Evolutionary conservation across 2,888 invertebrate species (phyloP).

Genomic region (Heteromyza rotundicornis): DNA sequence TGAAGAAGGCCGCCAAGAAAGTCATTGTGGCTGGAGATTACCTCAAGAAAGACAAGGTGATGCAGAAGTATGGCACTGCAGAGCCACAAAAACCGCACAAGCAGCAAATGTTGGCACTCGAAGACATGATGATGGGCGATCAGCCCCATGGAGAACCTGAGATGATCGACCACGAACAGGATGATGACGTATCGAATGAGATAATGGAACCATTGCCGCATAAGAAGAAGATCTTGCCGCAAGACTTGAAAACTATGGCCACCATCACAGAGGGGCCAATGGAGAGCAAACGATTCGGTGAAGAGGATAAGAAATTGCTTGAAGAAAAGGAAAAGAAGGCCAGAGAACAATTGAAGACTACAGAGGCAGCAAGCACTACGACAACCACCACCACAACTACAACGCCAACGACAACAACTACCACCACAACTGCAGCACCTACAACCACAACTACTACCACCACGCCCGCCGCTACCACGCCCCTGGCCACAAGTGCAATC

Average conservation of each 20-base stretch:
- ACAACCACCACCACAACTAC: slow-evolving; percentile 21
- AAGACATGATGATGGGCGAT: slow-evolving; percentile 62
- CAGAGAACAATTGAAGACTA: slow-evolving; percentile 3
- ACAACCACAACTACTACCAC: slow-evolving; percentile 26
- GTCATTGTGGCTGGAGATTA: slow-evolving; percentile 37
- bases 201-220: slow-evolving; percentile 58
- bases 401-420: slow-evolving; percentile 27
- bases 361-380: slow-evolving; percentile 19
- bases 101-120: slow-evolving; percentile 30
- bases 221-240: slow-evolving; percentile 54
- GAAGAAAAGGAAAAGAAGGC: slow-evolving; percentile 16
- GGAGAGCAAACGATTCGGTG: no score
- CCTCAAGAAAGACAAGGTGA: slow-evolving; percentile 31
- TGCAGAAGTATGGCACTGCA: slow-evolving; percentile 23
- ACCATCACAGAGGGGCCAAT: slow-evolving; percentile 30
- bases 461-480: slow-evolving; percentile 22
- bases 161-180: slow-evolving; percentile 28
- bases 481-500: slow-evolving; percentile 17
- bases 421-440: slow-evolving; percentile 21
- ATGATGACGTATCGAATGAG: slow-evolving; percentile 54
- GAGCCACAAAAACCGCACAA: slow-evolving; percentile 26
- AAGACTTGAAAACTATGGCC: slow-evolving; percentile 51
- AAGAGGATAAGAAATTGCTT: slow-evolving; percentile 1
- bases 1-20: slow-evolving; percentile 56
- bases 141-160: slow-evolving; percentile 44